Percentiles rank a stretch among this genome's conserved stretches.
Conservation (phyloP, 2,113 vertebrate species). For the Holacanthus passer region DNA sequence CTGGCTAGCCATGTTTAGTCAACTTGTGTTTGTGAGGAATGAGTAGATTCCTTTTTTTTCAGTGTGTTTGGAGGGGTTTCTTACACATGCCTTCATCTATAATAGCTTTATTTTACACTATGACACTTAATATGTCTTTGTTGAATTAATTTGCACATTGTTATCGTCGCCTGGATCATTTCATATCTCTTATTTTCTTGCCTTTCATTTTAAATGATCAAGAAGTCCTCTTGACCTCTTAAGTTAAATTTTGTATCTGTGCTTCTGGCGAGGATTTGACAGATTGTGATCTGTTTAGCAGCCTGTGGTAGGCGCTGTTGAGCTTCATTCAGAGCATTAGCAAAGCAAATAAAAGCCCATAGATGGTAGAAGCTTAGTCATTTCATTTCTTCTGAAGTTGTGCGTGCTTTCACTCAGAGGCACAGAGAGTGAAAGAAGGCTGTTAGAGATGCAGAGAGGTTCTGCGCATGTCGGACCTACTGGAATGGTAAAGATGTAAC, state of each 20-base stretch:
- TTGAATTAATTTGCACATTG: conserved; percentile 13
- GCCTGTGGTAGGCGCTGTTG: conserved; percentile 65
- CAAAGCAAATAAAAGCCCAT: conserved; percentile 35
- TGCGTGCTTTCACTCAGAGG: conserved; percentile 5
- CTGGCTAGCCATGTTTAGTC: conserved; percentile 53
- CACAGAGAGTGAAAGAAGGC: background rate
- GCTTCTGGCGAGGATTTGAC: background rate
- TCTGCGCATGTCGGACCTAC: background rate
- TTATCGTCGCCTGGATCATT: conserved; percentile 10
- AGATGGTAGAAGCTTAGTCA: conserved; percentile 21
- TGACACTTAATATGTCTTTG: conserved; percentile 18
- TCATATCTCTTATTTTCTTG: conserved; percentile 5
- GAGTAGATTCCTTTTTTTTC: background rate
- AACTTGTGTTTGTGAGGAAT: conserved; percentile 10
- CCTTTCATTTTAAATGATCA: background rate
- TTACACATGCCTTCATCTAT: background rate
- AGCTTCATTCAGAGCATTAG: conserved; percentile 40
- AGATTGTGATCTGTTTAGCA: conserved; percentile 24
- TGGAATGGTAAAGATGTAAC: background rate
- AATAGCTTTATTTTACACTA: conserved; percentile 34
- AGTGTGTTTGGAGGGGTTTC: conserved; percentile 4
- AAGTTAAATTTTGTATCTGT: background rate
- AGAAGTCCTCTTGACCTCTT: background rate
- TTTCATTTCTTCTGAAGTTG: conserved; percentile 20
- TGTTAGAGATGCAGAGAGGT: background rate